Evolutionary conservation across 2,888 invertebrate species (phyloP).

Genomic region (Norana najaformis): DNA sequence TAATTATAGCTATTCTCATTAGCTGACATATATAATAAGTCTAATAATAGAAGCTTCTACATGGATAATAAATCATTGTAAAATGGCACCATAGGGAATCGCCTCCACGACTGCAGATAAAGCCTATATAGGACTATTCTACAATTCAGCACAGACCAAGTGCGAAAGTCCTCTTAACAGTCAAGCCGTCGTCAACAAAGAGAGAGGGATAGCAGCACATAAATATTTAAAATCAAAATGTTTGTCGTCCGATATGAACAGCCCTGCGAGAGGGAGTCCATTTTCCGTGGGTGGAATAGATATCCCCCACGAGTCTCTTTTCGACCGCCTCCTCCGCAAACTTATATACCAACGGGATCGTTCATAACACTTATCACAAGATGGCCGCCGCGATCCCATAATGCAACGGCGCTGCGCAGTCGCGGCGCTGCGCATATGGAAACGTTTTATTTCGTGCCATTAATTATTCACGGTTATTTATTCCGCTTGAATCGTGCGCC

Average conservation of each 20-base stretch:
- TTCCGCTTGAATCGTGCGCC: neutral
- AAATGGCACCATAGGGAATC: neutral
- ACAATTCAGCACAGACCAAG: neutral
- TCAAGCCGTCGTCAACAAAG: neutral
- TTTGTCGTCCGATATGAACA: conserved; percentile 13
- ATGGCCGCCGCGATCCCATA: conserved; percentile 21
- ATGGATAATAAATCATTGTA: neutral
- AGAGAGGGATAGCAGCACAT: neutral
- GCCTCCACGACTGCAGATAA: neutral
- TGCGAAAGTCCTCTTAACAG: neutral
- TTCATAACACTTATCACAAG: conserved; percentile 22
- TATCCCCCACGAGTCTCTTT: neutral
- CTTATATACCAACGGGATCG: neutral
- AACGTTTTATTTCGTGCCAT: conserved; percentile 13
- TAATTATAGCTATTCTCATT: neutral
- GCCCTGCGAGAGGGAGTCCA: conserved; percentile 5
- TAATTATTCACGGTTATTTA: conserved; percentile 7
- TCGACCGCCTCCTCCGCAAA: neutral
- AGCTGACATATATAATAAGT: neutral
- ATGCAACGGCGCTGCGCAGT: neutral
- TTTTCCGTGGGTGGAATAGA: neutral
- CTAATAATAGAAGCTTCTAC: neutral
- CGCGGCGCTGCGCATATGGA: conserved; percentile 5
- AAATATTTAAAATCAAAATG: neutral
- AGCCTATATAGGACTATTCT: neutral